Evolutionary conservation across 2,113 vertebrate genomes (phyloP), one percentile per base, ranked within the genome.

Genomic region (Passerina amoena): DNA sequence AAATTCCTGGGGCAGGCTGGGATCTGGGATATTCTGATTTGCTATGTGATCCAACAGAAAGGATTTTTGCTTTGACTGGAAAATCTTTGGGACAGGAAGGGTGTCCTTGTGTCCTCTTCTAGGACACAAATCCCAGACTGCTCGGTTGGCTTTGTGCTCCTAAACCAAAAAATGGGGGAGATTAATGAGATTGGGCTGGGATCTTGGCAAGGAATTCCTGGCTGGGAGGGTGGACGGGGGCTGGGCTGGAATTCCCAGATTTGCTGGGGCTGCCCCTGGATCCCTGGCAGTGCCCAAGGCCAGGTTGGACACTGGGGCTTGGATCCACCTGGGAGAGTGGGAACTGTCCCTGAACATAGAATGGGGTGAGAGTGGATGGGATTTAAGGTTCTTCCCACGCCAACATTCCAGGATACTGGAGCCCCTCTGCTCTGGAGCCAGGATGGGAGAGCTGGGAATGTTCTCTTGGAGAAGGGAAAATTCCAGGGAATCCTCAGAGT

Each of bases 111-210:
- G 40, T 42, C 40, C 6, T 40, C 40, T 40, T 42, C 40, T 42
- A 44, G 28, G 18, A n/a, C 20, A 21, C 16, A 9, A 12, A 12
- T 15, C 27, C n/a, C 4, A 7, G 11, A 22, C 12, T 1, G 1
- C 9, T 15, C 24, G 13, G 18, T 0, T 31, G 42, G 22, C 4
- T 60, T 10, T 2, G 20, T 14, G 22, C 20, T 27, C 48, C 33
- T 44, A 4, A 48, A 35, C 5, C 4, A 53, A 82, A 54, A 14
- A n/a, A 24, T 8, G 23, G 42, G 53, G 23, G 23, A 23, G 6
- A 2, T 12, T 5, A 12, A 3, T 5, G 33, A 68, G 37, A 27
- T 30, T 53, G 3, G 0, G 10, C 0, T 53, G 38, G 56, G 25
- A 71, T 16, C 0, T 5, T 13, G 69, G 50, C 2, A 27, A 42